These are phyloP conservation scores for Parazoanthus atlanticus DNA, from an alignment of 92 coral and sea anemone genomes.

Conservation along the genomic window DNA sequence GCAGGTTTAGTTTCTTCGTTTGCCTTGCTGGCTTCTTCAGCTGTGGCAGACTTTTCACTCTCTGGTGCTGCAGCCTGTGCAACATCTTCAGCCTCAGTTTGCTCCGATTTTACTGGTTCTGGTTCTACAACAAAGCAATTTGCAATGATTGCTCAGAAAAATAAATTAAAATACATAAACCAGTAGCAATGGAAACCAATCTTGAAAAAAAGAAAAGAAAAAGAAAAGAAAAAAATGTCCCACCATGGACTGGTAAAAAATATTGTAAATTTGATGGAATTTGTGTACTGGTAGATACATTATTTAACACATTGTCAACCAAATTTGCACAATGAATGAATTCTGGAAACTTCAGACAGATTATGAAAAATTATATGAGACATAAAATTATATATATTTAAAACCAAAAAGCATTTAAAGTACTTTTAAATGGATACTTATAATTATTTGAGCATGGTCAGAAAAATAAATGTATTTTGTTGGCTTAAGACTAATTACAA, in stretches of 20 bases:
- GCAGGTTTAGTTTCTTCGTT: constrained; percentile 4
- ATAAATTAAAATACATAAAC: neutral
- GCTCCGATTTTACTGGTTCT: neutral
- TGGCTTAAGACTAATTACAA: too few relatives aligned
- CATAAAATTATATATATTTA: too few relatives aligned
- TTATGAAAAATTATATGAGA: too few relatives aligned
- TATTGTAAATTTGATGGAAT: neutral
- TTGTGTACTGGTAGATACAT: neutral
- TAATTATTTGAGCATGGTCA: too few relatives aligned
- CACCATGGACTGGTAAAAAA: neutral
- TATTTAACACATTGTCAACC: too few relatives aligned
- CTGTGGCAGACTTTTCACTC: constrained; percentile 12
- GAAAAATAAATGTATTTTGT: too few relatives aligned
- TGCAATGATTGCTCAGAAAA: neutral
- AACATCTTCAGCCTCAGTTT: neutral
- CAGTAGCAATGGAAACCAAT: neutral
- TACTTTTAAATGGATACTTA: too few relatives aligned
- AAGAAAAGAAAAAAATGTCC: too few relatives aligned
- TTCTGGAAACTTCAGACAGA: too few relatives aligned
- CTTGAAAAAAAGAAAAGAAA: too few relatives aligned
- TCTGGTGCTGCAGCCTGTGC: neutral
- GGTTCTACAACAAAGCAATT: constrained; percentile 10
- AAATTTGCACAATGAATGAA: too few relatives aligned
- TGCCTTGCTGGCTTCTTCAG: constrained; percentile 13
- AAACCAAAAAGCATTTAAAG: too few relatives aligned